phyloP scores from a whole-genome alignment of 1,140 invertebrate genomes.

The Archivesica marissinica region DNA sequence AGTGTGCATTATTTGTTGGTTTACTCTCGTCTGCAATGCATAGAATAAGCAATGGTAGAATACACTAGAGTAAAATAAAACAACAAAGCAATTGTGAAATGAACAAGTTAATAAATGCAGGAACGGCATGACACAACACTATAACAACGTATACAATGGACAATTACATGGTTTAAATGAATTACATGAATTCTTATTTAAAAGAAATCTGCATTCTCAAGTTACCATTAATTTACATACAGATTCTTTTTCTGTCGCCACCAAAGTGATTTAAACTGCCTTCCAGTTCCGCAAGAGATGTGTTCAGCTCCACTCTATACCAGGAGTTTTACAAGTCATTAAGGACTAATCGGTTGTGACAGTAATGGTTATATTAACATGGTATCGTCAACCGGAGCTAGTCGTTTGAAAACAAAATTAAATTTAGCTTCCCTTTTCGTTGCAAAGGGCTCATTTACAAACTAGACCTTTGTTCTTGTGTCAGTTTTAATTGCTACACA shows the following conservation, averaged over 20 bases:
- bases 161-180: constrained; percentile 23
- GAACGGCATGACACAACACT: too few species aligned
- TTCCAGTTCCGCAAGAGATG: neutral
- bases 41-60: too few species aligned
- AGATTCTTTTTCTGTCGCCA: constrained; percentile 16
- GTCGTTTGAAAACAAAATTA: constrained; percentile 37
- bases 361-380: constrained; percentile 30
- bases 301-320: neutral
- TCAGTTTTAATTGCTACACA: constrained; percentile 46
- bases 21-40: too few species aligned
- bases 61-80: too few species aligned
- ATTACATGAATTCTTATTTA: constrained; percentile 32
- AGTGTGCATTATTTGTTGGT: too few species aligned
- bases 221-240: constrained; percentile 16
- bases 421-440: constrained; percentile 36
- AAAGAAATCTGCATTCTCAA: neutral
- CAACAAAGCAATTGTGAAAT: too few species aligned
- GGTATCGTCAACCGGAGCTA: constrained; percentile 3
- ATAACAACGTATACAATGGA: too few species aligned
- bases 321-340: constrained; percentile 38
- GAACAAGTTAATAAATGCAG: too few species aligned
- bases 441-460: constrained; percentile 42
- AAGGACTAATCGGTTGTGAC: constrained; percentile 9
- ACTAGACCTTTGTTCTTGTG: constrained; percentile 34
- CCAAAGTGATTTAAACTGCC: constrained; percentile 14